Percentiles rank a stretch among this genome's conserved stretches.
These are phyloP conservation scores for Myripristis jacobus DNA, from an alignment of 2,797 vertebrate genomes.

Conservation along the genomic window DNA sequence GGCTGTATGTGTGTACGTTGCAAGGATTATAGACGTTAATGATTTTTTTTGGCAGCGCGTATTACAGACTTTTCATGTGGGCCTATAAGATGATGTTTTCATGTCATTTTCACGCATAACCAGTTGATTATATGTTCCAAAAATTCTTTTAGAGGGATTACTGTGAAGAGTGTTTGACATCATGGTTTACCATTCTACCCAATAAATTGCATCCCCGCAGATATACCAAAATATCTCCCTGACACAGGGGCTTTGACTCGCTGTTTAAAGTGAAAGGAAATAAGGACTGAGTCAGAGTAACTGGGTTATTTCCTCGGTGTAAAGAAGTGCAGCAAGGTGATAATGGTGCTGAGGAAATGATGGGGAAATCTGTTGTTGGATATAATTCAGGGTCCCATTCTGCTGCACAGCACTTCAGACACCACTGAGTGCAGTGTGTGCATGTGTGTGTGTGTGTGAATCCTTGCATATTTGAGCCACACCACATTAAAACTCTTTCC, in stretches of 20 bases:
- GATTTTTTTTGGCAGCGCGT: neutral
- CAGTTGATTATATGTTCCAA: slow-evolving; percentile 16
- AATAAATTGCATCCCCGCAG: neutral
- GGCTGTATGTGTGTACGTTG: neutral
- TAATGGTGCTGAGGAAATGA: slow-evolving; percentile 30
- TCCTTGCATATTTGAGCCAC: neutral
- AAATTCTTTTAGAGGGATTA: slow-evolving; percentile 29
- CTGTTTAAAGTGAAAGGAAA: slow-evolving; percentile 21
- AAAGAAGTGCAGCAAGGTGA: slow-evolving; percentile 11
- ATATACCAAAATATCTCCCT: neutral
- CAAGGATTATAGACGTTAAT: slow-evolving; percentile 13
- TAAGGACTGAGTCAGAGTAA: slow-evolving; percentile 20
- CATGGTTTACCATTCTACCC: slow-evolving; percentile 10
- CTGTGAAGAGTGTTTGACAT: slow-evolving; percentile 18
- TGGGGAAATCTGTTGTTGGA: slow-evolving; percentile 9
- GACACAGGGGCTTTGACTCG: slow-evolving; percentile 24
- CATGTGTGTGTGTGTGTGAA: neutral
- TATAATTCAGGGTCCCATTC: neutral
- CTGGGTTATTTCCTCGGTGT: slow-evolving; percentile 22
- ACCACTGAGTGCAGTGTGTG: neutral
- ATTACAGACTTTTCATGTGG: neutral
- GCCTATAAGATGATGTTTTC: slow-evolving; percentile 6
- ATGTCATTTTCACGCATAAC: slow-evolving; percentile 29
- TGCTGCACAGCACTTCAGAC: neutral
- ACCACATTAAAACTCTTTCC: too few relatives aligned